A percentile compares a stretch with the other conserved stretches of the same genome.
Evolutionary conservation across 2,797 vertebrate genomes (phyloP).

Genomic region (Cossypha niveicapilla): DNA sequence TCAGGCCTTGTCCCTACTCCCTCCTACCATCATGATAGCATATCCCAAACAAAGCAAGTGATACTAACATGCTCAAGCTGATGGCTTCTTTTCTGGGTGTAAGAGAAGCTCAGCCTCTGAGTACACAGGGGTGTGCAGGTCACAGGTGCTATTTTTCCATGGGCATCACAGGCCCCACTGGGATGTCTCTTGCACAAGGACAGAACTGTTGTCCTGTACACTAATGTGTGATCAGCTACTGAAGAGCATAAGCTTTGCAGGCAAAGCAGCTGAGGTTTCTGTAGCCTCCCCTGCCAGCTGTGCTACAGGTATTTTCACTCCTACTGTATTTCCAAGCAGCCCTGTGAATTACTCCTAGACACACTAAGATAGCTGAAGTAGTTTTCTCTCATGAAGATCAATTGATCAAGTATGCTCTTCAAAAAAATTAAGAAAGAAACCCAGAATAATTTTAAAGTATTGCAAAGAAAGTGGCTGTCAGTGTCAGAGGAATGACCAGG

Average conservation of each 20-base stretch:
- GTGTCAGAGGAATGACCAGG: not conserved
- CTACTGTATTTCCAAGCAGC: not conserved
- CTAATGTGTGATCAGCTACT: not conserved
- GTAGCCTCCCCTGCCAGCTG: not conserved
- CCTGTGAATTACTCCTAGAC: not conserved
- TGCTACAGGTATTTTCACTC: not conserved
- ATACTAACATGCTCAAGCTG: rapidly evolving
- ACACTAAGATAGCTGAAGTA: not conserved
- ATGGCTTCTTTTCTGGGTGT: not conserved
- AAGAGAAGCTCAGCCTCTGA: not conserved
- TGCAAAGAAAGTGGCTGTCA: not conserved
- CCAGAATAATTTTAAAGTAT: not conserved
- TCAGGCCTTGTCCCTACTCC: not conserved
- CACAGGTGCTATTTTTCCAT: not conserved
- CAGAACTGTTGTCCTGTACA: not conserved
- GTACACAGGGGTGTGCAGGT: rapidly evolving
- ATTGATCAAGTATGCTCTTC: not conserved
- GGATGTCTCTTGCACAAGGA: not conserved
- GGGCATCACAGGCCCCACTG: rapidly evolving
- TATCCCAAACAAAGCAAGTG: not conserved
- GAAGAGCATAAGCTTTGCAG: not conserved
- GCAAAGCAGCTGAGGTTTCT: not conserved
- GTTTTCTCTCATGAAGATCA: not conserved
- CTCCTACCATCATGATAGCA: not conserved
- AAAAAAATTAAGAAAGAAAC: not conserved